These are phyloP conservation scores for Cygnus buccinator DNA, from an alignment of 2,113 vertebrate genomes.

Conservation along the genomic window DNA sequence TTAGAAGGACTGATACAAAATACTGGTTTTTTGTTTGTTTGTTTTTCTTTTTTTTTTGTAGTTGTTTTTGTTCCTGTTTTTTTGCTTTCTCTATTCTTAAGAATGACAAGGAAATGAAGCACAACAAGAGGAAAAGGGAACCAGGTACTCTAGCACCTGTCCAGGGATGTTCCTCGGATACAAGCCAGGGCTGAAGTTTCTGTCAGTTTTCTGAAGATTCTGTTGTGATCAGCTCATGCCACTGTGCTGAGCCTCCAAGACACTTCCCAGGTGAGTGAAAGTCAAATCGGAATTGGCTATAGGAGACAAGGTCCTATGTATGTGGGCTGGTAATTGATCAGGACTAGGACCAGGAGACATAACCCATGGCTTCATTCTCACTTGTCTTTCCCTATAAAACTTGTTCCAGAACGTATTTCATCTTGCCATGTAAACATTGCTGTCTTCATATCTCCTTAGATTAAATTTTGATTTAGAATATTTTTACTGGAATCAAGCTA, in stretches of 20 bases:
- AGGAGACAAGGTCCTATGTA: background rate
- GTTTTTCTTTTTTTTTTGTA: no score
- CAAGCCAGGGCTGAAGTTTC: background rate
- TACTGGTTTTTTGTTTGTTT: background rate
- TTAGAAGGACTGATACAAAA: background rate
- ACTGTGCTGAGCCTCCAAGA: background rate
- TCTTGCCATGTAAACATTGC: background rate
- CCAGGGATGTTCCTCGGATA: background rate
- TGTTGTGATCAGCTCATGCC: background rate
- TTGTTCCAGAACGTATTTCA: background rate
- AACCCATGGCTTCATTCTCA: fast-evolving
- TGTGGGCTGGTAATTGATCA: background rate
- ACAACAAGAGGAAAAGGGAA: background rate
- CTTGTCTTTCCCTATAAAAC: background rate
- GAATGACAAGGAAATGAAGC: background rate
- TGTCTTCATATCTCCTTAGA: background rate
- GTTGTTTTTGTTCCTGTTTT: background rate
- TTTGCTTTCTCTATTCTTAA: background rate
- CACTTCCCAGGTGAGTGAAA: background rate
- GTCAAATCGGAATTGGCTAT: background rate
- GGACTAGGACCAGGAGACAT: background rate
- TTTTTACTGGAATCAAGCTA: background rate
- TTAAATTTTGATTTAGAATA: background rate
- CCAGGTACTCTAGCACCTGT: background rate
- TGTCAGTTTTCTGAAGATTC: background rate